A percentile compares a stretch with the other conserved stretches of the same genome.
These are phyloP conservation scores for Aphrocallistes beatrix DNA, from an alignment of 37 sponge, comb jelly and placozoan species.

Conservation along the genomic window DNA sequence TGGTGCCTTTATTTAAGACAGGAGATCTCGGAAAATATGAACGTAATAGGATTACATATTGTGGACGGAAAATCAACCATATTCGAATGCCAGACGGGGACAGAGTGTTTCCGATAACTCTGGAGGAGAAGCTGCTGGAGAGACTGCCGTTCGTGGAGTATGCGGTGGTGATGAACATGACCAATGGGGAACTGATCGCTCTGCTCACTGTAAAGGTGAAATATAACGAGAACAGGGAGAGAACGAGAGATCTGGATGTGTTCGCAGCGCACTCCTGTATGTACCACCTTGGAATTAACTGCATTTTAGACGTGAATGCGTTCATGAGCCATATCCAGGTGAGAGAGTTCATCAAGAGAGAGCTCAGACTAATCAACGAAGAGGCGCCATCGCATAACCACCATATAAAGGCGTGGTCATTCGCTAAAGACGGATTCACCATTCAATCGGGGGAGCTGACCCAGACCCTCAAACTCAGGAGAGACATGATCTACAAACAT, in stretches of 20 bases:
- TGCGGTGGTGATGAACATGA: background rate
- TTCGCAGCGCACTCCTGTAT: background rate
- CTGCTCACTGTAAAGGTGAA: background rate
- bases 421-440: background rate
- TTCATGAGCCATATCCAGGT: constrained; percentile 19
- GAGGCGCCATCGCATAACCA: background rate
- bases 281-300: background rate
- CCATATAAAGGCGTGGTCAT: background rate
- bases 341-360: background rate
- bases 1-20: background rate
- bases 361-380: background rate
- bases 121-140: constrained; percentile 18
- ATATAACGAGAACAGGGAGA: background rate
- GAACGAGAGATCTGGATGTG: background rate
- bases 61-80: background rate
- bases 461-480: background rate
- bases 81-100: background rate
- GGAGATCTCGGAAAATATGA: background rate
- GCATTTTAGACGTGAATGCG: background rate
- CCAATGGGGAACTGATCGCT: background rate
- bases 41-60: background rate
- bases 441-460: background rate
- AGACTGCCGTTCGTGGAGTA: constrained; percentile 3
- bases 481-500: background rate
- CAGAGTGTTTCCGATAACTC: background rate